phyloP scores from a whole-genome alignment of 2,797 vertebrate genomes.

The Chiroxiphia lanceolata region DNA sequence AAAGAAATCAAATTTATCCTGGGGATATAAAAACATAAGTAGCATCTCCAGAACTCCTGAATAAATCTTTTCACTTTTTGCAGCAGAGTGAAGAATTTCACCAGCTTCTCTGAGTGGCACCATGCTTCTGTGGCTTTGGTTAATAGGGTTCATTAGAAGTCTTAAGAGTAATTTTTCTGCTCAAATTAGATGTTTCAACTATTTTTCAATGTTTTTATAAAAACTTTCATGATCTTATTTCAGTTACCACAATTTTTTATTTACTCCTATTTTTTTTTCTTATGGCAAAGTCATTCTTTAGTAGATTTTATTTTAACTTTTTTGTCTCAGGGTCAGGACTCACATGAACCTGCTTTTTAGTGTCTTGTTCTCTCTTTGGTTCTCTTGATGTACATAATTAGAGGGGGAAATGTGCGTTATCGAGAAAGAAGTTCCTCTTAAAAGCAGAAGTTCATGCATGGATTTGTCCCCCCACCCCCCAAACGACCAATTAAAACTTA shows the following conservation, averaged over 20 bases:
- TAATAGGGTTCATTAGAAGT: neutral
- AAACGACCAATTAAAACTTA: conserved; percentile 44
- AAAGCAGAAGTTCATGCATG: neutral
- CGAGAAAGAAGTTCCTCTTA: neutral
- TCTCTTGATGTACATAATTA: neutral
- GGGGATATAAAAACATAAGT: neutral
- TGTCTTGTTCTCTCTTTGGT: neutral
- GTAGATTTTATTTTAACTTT: neutral
- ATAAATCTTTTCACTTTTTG: neutral
- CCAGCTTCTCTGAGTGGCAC: neutral
- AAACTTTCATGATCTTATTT: neutral
- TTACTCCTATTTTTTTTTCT: neutral
- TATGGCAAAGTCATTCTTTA: neutral
- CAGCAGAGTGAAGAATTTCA: neutral
- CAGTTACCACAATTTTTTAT: neutral
- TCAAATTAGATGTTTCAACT: neutral
- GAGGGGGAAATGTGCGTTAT: neutral
- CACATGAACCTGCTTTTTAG: neutral
- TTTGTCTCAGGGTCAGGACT: neutral
- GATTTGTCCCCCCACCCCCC: neutral
- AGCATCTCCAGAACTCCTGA: neutral
- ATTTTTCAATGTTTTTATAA: neutral
- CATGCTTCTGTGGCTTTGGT: neutral
- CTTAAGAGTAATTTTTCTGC: neutral
- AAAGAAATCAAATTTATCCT: neutral